phyloP scores from a whole-genome alignment of 2,113 vertebrate species.

The Gnathonemus longibarbis region DNA sequence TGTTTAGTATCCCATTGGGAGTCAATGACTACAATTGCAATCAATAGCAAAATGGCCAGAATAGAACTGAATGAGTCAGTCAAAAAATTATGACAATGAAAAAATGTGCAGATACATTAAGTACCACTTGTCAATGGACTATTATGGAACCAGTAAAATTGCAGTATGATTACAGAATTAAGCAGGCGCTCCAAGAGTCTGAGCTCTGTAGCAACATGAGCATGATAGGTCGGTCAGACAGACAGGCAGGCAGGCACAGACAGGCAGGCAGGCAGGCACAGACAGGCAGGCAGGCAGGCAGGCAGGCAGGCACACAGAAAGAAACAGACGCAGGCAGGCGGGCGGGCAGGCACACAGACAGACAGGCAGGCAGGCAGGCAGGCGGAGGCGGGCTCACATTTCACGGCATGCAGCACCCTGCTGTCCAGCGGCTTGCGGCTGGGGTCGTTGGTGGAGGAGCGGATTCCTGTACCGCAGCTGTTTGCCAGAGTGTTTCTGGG shows the following conservation, averaged over 20 bases:
- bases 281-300: neutral
- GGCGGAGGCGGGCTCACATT: conserved; percentile 68
- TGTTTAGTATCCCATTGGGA: no score
- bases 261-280: neutral
- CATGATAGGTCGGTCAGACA: neutral
- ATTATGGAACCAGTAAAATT: neutral
- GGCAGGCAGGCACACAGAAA: no score
- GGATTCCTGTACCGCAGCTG: conserved; percentile 74
- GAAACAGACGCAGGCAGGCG: no score
- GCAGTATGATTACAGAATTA: neutral
- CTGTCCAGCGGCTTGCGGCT: conserved; percentile 89
- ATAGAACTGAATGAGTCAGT: neutral
- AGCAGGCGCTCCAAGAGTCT: neutral
- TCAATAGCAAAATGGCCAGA: no score
- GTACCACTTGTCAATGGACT: neutral
- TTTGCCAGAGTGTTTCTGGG: conserved; percentile 89
- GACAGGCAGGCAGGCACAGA: neutral
- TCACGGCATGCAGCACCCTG: conserved; percentile 86
- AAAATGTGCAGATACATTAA: neutral
- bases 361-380: neutral
- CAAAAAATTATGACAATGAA: neutral
- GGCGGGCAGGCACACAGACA: no score
- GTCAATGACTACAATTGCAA: no score
- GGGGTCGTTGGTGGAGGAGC: conserved; percentile 87
- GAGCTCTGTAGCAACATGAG: neutral